Evolutionary conservation across 2,888 invertebrate species (phyloP).

Genomic region (Leptopilina myrica): DNA sequence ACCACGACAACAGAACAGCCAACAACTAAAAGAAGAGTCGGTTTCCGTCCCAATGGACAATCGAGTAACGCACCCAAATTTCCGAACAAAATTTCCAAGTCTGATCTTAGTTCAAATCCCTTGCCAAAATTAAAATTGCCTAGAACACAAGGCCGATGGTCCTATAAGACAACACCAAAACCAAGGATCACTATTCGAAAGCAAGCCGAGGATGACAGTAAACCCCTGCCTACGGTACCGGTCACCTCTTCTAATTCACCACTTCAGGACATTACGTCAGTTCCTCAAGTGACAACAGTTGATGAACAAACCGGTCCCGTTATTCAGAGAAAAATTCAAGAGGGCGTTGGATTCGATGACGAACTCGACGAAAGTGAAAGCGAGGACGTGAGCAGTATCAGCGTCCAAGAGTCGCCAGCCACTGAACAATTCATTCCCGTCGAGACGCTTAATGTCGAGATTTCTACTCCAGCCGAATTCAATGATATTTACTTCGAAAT

Average conservation of each 20-base stretch:
- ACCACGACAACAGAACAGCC: conserved; percentile 69
- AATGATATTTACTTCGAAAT: conserved; percentile 92
- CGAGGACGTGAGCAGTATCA: conserved; percentile 70
- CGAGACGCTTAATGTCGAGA: conserved; percentile 92
- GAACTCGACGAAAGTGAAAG: conserved; percentile 87
- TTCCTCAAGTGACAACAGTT: conserved; percentile 77
- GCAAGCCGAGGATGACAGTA: conserved; percentile 76
- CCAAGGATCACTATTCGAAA: conserved; percentile 90
- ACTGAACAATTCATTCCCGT: conserved; percentile 79
- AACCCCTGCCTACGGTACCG: conserved; percentile 48
- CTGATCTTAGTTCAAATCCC: conserved; percentile 75
- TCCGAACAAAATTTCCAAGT: conserved; percentile 60
- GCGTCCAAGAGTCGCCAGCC: conserved; percentile 67
- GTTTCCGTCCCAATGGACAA: conserved; percentile 84
- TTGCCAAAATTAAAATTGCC: conserved; percentile 90
- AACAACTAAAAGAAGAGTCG: conserved; percentile 77
- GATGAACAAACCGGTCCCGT: conserved; percentile 42
- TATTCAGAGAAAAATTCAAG: conserved; percentile 67
- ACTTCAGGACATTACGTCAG: conserved; percentile 59
- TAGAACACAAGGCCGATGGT: conserved; percentile 91
- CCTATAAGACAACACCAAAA: conserved; percentile 92
- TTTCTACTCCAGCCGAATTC: conserved; percentile 91
- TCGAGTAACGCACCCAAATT: conserved; percentile 76
- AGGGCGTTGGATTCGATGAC: conserved; percentile 66
- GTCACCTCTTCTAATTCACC: conserved; percentile 66